Evolutionary conservation across 2,888 invertebrate species (phyloP).

Genomic region (Dynastes tityus): DNA sequence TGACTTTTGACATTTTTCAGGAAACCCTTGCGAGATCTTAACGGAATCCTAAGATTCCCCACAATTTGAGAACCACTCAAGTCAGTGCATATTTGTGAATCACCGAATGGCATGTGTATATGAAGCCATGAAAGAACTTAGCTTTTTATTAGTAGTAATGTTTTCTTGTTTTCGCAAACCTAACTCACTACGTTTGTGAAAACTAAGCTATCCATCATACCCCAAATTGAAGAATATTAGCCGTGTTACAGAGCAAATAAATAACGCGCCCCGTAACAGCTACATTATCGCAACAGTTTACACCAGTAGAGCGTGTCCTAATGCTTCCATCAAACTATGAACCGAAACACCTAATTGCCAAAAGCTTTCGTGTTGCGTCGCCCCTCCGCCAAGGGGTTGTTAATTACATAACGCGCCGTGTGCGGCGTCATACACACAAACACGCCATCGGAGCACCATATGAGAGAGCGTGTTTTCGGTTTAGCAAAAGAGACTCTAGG

Average conservation of each 20-base stretch:
- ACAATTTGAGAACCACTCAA: no score
- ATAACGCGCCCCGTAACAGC: constrained; percentile 57
- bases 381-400: constrained; percentile 64
- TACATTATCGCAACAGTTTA: constrained; percentile 65
- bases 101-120: no score
- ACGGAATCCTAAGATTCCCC: no score
- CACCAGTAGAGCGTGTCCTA: constrained; percentile 63
- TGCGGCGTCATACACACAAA: constrained; percentile 43
- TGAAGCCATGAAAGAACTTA: no score
- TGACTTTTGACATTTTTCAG: no score
- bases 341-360: constrained; percentile 68
- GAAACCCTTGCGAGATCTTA: no score
- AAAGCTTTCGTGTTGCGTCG: constrained; percentile 67
- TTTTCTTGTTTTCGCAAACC: no score
- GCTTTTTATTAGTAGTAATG: no score
- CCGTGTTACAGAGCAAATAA: constrained; percentile 57
- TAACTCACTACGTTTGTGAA: constrained; percentile 7
- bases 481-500: background rate
- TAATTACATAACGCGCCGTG: constrained; percentile 62
- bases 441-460: constrained; percentile 38
- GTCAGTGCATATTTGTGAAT: no score
- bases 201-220: background rate
- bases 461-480: constrained; percentile 28
- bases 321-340: constrained; percentile 65
- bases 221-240: constrained; percentile 29